Conservation (phyloP, 2,113 vertebrate genomes). For the Brachypodius melanocephalos region DNA sequence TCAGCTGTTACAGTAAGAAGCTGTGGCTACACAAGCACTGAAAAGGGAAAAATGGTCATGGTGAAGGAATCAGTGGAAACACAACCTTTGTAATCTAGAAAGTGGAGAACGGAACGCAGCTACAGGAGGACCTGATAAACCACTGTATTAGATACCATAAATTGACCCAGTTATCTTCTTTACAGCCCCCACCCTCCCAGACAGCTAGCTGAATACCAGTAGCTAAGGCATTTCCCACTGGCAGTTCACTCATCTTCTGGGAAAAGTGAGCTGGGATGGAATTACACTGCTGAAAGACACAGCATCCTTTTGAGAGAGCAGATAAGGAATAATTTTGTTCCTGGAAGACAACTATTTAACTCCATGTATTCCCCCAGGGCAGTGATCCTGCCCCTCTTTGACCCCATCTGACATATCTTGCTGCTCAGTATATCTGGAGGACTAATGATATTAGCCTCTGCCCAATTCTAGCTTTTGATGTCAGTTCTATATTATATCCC, state of each 20-base stretch:
- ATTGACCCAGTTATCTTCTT: not conserved
- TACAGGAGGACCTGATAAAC: not conserved
- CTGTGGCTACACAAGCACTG: not conserved
- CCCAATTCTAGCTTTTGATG: not conserved
- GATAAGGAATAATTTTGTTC: not conserved
- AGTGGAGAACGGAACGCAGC: not conserved
- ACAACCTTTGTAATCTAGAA: not conserved
- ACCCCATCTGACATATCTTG: not conserved
- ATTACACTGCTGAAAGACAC: not conserved
- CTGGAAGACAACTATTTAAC: not conserved
- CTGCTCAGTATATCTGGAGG: not conserved
- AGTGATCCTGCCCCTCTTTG: not conserved
- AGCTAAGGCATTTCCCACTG: not conserved
- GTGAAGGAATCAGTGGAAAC: not conserved
- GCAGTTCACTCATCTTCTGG: not conserved
- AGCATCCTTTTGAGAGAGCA: not conserved
- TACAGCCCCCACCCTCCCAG: too few species aligned
- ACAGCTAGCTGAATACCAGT: not conserved
- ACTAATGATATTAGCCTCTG: not conserved
- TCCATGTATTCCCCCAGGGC: not conserved
- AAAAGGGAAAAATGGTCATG: not conserved
- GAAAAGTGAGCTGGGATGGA: not conserved
- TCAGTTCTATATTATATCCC: not conserved
- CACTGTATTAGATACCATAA: not conserved
- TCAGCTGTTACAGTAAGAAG: not conserved